These are phyloP conservation scores for Mareca strepera DNA, from an alignment of 2,797 vertebrate species.

Conservation along the genomic window DNA sequence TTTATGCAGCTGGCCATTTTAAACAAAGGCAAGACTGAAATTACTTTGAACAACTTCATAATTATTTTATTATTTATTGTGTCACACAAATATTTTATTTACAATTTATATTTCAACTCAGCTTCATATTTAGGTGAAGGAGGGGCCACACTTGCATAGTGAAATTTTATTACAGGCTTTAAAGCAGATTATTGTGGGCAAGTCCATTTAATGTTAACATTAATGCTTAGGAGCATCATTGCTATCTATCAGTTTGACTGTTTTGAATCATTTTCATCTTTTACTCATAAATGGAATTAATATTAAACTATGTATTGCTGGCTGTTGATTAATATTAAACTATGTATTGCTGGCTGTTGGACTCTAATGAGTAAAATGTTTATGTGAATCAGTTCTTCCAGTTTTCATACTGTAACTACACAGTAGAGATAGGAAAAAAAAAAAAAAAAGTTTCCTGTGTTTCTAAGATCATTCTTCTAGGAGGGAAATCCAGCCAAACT, in stretches of 20 bases:
- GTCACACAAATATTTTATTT: not conserved
- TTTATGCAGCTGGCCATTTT: not conserved
- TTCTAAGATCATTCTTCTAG: not conserved
- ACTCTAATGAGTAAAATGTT: not conserved
- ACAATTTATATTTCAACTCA: constrained; percentile 27
- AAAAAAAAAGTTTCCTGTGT: not conserved
- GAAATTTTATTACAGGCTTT: not conserved
- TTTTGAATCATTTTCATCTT: not conserved
- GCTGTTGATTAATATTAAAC: not conserved
- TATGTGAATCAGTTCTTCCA: not conserved
- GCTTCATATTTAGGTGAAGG: not conserved
- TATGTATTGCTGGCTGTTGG: not conserved
- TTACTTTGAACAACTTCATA: not conserved
- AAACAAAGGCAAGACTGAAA: not conserved
- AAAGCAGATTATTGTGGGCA: not conserved
- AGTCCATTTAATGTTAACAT: not conserved
- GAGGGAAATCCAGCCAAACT: not conserved
- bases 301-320: not conserved
- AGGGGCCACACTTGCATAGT: not conserved
- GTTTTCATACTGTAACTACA: not conserved
- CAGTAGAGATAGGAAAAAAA: too few relatives aligned
- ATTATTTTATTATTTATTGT: constrained; percentile 41
- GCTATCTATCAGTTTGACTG: not conserved
- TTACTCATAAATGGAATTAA: not conserved
- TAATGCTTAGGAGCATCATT: not conserved